These are phyloP conservation scores for Tigriopus californicus DNA, from an alignment of 2,888 invertebrate species.

Conservation along the genomic window DNA sequence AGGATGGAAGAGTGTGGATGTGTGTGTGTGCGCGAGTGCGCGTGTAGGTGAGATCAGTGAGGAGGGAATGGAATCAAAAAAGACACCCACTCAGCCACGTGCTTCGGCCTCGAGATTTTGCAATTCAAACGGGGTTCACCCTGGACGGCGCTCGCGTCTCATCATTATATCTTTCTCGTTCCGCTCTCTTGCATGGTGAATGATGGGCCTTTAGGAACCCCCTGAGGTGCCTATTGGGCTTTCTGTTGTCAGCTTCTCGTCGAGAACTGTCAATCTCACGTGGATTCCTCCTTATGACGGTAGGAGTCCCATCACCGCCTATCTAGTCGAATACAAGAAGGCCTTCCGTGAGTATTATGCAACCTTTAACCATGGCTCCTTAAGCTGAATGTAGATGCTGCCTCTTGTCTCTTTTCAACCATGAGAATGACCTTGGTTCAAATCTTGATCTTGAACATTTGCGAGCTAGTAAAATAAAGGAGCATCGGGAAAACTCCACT, in stretches of 20 bases:
- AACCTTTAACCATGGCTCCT: neutral
- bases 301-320: constrained; percentile 16
- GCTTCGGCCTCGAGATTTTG: no score
- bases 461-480: neutral
- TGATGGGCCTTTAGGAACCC: neutral
- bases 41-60: no score
- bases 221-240: neutral
- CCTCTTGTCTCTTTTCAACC: no score
- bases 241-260: constrained; percentile 1
- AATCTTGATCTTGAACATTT: neutral
- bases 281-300: constrained; percentile 18
- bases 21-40: no score
- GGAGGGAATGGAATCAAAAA: no score
- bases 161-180: no score
- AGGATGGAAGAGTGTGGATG: no score
- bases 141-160: no score
- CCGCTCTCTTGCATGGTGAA: neutral
- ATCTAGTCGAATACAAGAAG: neutral
- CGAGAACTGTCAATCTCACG: constrained; percentile 18
- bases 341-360: neutral
- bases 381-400: no score
- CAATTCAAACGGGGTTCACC: no score
- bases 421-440: neutral
- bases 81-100: no score
- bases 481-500: no score